Evolutionary conservation across 2,113 vertebrate genomes (phyloP), one percentile per base, ranked within the genome.

Genomic region (Cynoglossus semilaevis): DNA sequence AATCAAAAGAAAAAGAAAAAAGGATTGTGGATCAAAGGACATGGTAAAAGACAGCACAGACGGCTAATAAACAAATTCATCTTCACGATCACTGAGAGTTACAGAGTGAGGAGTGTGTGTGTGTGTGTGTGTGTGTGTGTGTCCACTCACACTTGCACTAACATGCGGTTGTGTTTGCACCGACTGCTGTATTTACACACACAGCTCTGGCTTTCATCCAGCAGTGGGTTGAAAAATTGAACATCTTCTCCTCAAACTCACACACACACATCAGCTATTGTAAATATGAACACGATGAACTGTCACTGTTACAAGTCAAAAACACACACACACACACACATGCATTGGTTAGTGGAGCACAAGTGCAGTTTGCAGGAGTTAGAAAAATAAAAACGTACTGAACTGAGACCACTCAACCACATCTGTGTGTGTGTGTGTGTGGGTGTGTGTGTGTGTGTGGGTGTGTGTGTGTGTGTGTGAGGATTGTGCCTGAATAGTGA

Each of bases 181-280:
- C 1, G 14, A 15, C 64, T 52, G 13, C 4, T 46, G 52, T 79
- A 51, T 84, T 82, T 79, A 67, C 37, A 77, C 58, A 84, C 72
- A 72, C 63, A 63, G 70, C 67, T 60, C 47, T 37, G 17, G 71
- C 76, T 78, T 80, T 84, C 81, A 71, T 62, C 52, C 22, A 29
- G 56, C 57, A 81, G 77, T 80, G 77, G 51, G 74, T 71, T 84
- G 83, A 85, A 71, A 88, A 86, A 85, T 84, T 81, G 76, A 80
- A 78, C 76, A 58, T 48, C 78, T 62, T 70, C 76, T 83, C 68
- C 76, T 80, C 70, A n/a, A 60, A 56, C 83, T 77, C 81, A 75
- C 68, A 84, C 84, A 80, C 65, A 44, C 71, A 83, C 82, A 29
- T 29, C 22, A 29, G 2, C 3, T 4, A 29, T 29, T 29, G 22